Conservation (phyloP, 2,888 invertebrate species). For the Hydroisotoma schaefferi region DNA sequence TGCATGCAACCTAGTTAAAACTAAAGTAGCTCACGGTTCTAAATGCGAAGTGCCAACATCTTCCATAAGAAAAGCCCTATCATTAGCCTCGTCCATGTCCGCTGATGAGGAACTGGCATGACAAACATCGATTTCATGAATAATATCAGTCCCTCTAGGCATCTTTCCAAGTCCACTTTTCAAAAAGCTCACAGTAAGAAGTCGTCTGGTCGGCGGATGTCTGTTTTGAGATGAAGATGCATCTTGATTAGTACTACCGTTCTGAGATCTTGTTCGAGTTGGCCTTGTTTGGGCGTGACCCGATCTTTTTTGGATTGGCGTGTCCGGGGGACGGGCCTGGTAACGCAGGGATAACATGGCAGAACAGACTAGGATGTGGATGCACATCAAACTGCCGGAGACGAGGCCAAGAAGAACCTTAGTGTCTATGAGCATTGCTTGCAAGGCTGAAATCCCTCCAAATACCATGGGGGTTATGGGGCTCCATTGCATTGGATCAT, state of each 20-base stretch:
- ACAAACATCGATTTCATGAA: slow-evolving; percentile 40
- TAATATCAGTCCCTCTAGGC: slow-evolving; percentile 40
- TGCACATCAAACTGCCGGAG: slow-evolving; percentile 43
- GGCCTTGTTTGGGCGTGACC: slow-evolving; percentile 41
- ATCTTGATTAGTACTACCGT: neutral
- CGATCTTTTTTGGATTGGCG: slow-evolving; percentile 21
- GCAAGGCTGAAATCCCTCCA: slow-evolving; percentile 41
- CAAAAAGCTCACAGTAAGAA: slow-evolving; percentile 45
- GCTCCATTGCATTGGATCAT: slow-evolving; percentile 31
- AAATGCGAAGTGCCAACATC: slow-evolving; percentile 42
- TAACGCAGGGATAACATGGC: slow-evolving; percentile 46
- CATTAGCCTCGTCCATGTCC: slow-evolving; percentile 20
- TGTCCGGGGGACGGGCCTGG: slow-evolving; percentile 31
- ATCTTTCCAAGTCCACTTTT: slow-evolving; percentile 44
- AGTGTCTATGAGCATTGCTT: slow-evolving; percentile 45
- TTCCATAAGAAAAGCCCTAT: slow-evolving; percentile 45
- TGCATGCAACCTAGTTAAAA: neutral
- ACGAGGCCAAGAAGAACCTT: slow-evolving; percentile 43
- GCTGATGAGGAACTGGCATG: slow-evolving; percentile 18
- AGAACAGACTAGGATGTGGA: slow-evolving; percentile 45
- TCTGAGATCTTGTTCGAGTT: slow-evolving; percentile 2
- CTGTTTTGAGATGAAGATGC: neutral
- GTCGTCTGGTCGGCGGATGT: slow-evolving; percentile 32
- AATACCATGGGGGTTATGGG: slow-evolving; percentile 43
- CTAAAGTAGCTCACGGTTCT: slow-evolving; percentile 24